phyloP scores from a whole-genome alignment of 2,797 vertebrate genomes.

The Artibeus lituratus region DNA sequence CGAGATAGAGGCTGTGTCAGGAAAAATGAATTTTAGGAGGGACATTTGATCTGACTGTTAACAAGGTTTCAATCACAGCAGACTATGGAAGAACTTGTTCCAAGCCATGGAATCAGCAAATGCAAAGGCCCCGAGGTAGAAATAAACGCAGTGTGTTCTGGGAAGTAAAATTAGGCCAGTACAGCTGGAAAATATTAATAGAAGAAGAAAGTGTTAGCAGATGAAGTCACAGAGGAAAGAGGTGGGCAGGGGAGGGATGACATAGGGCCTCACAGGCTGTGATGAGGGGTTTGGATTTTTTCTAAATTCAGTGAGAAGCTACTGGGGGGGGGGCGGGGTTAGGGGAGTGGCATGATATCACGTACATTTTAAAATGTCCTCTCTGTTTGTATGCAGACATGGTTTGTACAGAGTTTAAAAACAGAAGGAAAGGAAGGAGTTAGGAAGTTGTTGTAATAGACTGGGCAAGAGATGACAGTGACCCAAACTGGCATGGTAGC shows the following conservation, averaged over 20 bases:
- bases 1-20: not conserved
- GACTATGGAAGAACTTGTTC: not conserved
- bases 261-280: not conserved
- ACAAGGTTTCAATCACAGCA: not conserved
- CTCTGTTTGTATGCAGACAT: not conserved
- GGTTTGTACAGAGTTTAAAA: not conserved
- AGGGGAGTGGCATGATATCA: not conserved
- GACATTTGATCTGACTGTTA: not conserved
- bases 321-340: not conserved
- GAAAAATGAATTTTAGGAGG: not conserved
- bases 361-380: not conserved
- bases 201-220: not conserved
- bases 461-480: not conserved
- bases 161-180: not conserved
- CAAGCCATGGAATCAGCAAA: not conserved
- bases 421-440: not conserved
- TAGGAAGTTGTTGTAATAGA: not conserved
- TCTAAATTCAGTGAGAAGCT: not conserved
- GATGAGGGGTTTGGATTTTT: not conserved
- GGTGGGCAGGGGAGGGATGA: not conserved
- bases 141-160: not conserved
- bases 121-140: conserved; percentile 10
- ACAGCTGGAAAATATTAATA: not conserved
- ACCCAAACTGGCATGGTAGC: not conserved
- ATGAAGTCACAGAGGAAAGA: not conserved